Evolutionary conservation across 2,888 invertebrate species (phyloP), one percentile per base, ranked within the genome.

Genomic region (Uloborus plumipes): DNA sequence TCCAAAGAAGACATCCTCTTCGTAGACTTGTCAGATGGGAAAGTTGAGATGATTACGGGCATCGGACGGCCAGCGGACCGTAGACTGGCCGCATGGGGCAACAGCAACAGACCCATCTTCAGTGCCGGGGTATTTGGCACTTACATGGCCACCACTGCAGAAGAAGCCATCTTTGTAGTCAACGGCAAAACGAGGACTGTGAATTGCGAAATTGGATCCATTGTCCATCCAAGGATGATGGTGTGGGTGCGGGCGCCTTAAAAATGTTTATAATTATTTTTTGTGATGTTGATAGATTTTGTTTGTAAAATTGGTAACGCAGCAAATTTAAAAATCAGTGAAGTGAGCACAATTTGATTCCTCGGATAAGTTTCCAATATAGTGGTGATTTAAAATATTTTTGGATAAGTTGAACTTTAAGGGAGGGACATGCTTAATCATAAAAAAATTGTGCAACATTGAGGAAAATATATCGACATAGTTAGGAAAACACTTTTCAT

Each of bases 31-130:
- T 90, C 92, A 50, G 92, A 93, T 86, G 93, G 93, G 91, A 93
- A 93, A 91, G 93, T 94, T 61, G 93, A 93, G 88, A 93, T 93
- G 90, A 93, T 94, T 86, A 93, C 93, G 58, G 94, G 94, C 84
- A 92, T 93, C 64, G 93, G 93, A 14, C 80, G 85, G 1, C 81
- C 85, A 0, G 71, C 85, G 26, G 76, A 69, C 20, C 61, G 58
- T 2, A 39, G 62, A 15, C 3, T 62, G 31, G 78, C 78, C 7
- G 50, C 62, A n/a, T 93, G 93, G 93, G 91, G 91, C 76, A 92
- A 92, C 87, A 92, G 92, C 20, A 92, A 92, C 61, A 85, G 89
- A 20, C 87, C 87, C n/a, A 86, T 89, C 15, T 86, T 87, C 31
- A 86, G 86, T 31, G 93, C 93, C 85, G 93, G 93, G 79, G 90